Evolutionary conservation across 2,888 invertebrate genomes (phyloP).

Genomic region (Boloria selene): DNA sequence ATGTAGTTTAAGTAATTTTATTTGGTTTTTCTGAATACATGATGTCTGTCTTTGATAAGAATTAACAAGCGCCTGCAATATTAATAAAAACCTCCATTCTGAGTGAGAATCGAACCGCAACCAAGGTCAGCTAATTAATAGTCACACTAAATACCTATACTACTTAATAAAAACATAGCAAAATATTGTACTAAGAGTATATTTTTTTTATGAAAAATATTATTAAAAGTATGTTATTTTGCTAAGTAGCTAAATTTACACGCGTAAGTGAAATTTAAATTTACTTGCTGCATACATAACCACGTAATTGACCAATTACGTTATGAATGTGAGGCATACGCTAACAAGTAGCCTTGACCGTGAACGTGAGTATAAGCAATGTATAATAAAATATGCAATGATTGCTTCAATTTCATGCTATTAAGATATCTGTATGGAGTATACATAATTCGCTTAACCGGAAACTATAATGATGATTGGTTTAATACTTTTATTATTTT

Average conservation of each 20-base stretch:
- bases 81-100: too few relatives aligned
- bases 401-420: slow-evolving; percentile 25
- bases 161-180: too few relatives aligned
- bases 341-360: slow-evolving; percentile 36
- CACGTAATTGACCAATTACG: slow-evolving; percentile 28
- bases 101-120: too few relatives aligned
- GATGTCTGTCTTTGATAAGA: too few relatives aligned
- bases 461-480: slow-evolving; percentile 13
- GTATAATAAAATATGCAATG: slow-evolving; percentile 24
- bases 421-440: slow-evolving; percentile 19
- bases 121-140: too few relatives aligned
- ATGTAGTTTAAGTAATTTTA: too few relatives aligned
- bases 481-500: slow-evolving; percentile 10
- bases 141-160: too few relatives aligned
- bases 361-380: slow-evolving; percentile 36
- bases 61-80: too few relatives aligned
- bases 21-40: too few relatives aligned
- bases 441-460: slow-evolving; percentile 7
- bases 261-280: slow-evolving; percentile 5
- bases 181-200: not conserved
- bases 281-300: slow-evolving; percentile 10
- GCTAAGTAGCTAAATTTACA: not conserved
- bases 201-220: not conserved
- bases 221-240: too few relatives aligned
- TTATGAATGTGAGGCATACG: slow-evolving; percentile 23